These are phyloP conservation scores for Macroramphosus scolopax DNA, from an alignment of 2,797 vertebrate species.

Conservation along the genomic window DNA sequence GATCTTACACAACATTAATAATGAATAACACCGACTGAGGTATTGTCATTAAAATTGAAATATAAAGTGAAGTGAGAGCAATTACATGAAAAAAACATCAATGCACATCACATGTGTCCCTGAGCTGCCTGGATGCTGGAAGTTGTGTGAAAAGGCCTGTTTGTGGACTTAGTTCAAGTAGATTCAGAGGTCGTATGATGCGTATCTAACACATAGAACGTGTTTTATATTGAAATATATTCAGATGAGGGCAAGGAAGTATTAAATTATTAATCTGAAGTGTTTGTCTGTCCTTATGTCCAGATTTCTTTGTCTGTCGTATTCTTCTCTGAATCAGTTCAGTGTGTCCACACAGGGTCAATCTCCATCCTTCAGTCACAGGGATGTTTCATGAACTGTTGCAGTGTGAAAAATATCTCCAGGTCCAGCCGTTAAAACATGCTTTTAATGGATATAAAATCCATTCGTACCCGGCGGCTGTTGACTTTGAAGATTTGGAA, in stretches of 20 bases:
- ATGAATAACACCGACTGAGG: conserved; percentile 25
- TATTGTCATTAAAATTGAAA: conserved; percentile 42
- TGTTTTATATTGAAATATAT: conserved; percentile 6
- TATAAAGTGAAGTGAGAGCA: conserved; percentile 16
- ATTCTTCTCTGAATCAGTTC: too few relatives aligned
- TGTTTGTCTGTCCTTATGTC: too few relatives aligned
- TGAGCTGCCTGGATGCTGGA: conserved; percentile 6
- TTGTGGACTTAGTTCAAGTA: conserved; percentile 12
- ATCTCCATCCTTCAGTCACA: conserved; percentile 21
- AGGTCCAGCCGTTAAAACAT: conserved; percentile 10
- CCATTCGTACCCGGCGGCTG: too few relatives aligned
- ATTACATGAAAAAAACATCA: conserved; percentile 12
- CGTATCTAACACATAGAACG: not conserved
- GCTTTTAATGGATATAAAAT: conserved; percentile 8
- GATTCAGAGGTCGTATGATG: conserved; percentile 1
- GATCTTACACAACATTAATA: conserved; percentile 30
- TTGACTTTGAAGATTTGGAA: too few relatives aligned
- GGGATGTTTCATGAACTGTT: conserved; percentile 5
- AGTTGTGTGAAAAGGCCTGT: conserved; percentile 18
- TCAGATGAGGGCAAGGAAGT: not conserved
- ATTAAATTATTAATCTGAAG: not conserved
- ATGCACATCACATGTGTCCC: conserved; percentile 6
- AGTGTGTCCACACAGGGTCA: too few relatives aligned
- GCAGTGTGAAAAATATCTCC: conserved; percentile 22
- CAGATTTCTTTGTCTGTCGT: not conserved